Base-by-base conservation (phyloP, 2,888 invertebrate species). In the Sthenelais limicola region DNA sequence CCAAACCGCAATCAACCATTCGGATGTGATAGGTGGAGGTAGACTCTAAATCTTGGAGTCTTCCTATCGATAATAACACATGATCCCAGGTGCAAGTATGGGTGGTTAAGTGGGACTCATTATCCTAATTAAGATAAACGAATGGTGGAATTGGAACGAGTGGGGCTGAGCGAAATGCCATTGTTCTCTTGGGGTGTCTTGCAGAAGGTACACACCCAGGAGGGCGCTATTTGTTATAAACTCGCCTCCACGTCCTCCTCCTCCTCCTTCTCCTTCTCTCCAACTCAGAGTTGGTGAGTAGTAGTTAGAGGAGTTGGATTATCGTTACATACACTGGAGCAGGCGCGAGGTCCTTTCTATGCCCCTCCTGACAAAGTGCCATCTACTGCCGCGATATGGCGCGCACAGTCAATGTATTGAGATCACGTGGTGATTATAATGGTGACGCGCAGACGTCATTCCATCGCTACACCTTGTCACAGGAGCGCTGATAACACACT, bases 101-200 rank as follows among this genome's bases (percentile, higher is more conserved):
- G 38, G 35, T 38, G 26, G n/a, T 62, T 62, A 62, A 62, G 62
- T 62, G 62, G 62, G 38, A 62, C 43, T 62, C 35, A 62, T 62
- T 62, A 62, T 26, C 38, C 35, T 62, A 62, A 62, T 62, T 35
- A 62, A 62, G 62, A 62, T 62, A 43, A 43, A 43, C 43, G 62
- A 38, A 62, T 62, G 62, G 43, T 62, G 38, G 43, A 62, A 62
- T 62, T 62, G 62, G 62, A n/a, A n/a, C n/a, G n/a, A n/a, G n/a
- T n/a, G n/a, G n/a, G n/a, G n/a, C n/a, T n/a, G n/a, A n/a, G n/a
- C n/a, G n/a, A n/a, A n/a, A n/a, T n/a, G n/a, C n/a, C n/a, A n/a
- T n/a, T n/a, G n/a, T n/a, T n/a, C n/a, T n/a, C n/a, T n/a, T n/a
- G n/a, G n/a, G n/a, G n/a, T n/a, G n/a, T n/a, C n/a, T n/a, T n/a